A percentile compares a stretch with the other conserved stretches of the same genome.
phyloP scores from a whole-genome alignment of 2,888 invertebrate genomes.

The Plutella xylostella region DNA sequence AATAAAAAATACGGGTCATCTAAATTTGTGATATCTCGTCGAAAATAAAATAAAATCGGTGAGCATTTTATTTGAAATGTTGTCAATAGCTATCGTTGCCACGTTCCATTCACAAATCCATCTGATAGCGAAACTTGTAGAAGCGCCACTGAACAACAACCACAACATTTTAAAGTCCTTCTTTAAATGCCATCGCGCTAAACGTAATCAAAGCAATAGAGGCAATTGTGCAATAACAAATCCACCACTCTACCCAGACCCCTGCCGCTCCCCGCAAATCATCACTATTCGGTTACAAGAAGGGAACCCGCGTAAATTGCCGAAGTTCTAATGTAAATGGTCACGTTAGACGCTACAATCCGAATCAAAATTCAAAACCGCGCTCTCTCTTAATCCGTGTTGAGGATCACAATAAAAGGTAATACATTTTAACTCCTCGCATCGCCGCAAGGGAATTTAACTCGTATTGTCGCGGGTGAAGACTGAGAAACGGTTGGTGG shows the following conservation, averaged over 20 bases:
- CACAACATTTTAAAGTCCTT: too few species aligned
- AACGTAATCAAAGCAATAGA: slow-evolving; percentile 63
- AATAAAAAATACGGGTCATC: too few species aligned
- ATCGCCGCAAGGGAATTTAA: slow-evolving; percentile 28
- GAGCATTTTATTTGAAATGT: too few species aligned
- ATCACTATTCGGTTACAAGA: slow-evolving; percentile 29
- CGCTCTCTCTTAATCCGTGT: slow-evolving; percentile 69
- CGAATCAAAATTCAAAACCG: slow-evolving; percentile 71
- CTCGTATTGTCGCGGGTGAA: slow-evolving; percentile 31
- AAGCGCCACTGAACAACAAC: slow-evolving; percentile 24
- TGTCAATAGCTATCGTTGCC: too few species aligned
- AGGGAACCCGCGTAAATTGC: background rate
- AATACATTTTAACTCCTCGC: slow-evolving; percentile 63
- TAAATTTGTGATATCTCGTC: too few species aligned
- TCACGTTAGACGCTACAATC: slow-evolving; percentile 51
- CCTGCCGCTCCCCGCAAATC: slow-evolving; percentile 22
- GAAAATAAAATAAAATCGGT: too few species aligned
- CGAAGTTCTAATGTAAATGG: slow-evolving; percentile 52
- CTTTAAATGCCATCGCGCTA: slow-evolving; percentile 55
- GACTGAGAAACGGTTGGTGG: slow-evolving; percentile 35
- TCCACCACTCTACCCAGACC: slow-evolving; percentile 33
- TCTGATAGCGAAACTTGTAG: too few species aligned
- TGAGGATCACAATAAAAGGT: slow-evolving; percentile 71
- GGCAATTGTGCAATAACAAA: slow-evolving; percentile 57
- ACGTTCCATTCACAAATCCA: too few species aligned